Evolutionary conservation across 2,113 vertebrate genomes (phyloP).

Genomic region (Acrocephalus kingi): DNA sequence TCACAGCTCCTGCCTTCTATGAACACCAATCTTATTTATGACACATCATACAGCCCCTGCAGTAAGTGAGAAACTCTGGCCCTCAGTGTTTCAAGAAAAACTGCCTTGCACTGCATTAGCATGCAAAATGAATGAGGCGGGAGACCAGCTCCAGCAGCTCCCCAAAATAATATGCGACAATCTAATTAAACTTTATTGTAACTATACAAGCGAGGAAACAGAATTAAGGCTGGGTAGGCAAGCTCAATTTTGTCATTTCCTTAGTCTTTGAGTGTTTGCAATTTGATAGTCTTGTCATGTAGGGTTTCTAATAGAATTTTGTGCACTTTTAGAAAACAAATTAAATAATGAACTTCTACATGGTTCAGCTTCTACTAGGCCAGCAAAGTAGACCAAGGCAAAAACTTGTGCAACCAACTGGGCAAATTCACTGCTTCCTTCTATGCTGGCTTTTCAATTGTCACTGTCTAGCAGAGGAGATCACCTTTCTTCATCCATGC

Average conservation of each 20-base stretch:
- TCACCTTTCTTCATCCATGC: background rate
- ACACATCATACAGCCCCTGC: conserved; percentile 17
- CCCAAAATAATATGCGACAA: conserved; percentile 53
- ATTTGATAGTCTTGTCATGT: conserved; percentile 40
- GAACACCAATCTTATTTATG: conserved; percentile 39
- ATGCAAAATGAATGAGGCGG: conserved; percentile 29
- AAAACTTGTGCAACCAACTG: background rate
- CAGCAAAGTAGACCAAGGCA: background rate
- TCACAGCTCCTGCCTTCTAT: background rate
- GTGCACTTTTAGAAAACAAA: conserved; percentile 47
- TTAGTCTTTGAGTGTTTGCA: conserved; percentile 34
- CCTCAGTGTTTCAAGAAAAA: conserved; percentile 22
- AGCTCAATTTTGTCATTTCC: conserved; percentile 45
- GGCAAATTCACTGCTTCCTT: background rate
- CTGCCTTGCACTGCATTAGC: conserved; percentile 6
- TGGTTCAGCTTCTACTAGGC: background rate
- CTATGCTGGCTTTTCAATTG: background rate
- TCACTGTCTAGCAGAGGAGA: background rate
- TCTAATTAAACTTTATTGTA: conserved; percentile 61
- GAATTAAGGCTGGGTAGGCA: conserved; percentile 44
- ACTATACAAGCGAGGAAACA: conserved; percentile 40
- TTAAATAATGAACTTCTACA: background rate
- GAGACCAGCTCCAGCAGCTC: conserved; percentile 31
- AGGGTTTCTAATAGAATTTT: conserved; percentile 18
- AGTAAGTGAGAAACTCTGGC: conserved; percentile 18